Conservation (phyloP, 2,113 vertebrate genomes). For the Orcinus orca region DNA sequence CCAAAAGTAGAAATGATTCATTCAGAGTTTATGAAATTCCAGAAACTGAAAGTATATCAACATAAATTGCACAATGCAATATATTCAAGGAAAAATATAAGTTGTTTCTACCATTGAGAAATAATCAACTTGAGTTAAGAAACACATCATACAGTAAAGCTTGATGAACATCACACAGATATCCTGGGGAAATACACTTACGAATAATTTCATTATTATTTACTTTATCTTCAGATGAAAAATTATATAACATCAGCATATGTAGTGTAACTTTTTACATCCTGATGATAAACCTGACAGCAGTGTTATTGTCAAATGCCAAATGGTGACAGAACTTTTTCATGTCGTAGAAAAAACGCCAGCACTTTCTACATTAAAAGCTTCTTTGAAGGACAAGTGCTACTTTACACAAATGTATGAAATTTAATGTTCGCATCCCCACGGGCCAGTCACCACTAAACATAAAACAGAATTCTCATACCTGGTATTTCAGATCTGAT, state of each 20-base stretch:
- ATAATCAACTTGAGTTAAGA: background rate
- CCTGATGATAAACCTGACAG: background rate
- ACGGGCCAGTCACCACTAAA: background rate
- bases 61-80: background rate
- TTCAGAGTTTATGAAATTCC: background rate
- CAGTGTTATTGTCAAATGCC: background rate
- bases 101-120: background rate
- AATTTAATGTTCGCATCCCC: background rate
- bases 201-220: background rate
- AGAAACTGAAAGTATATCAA: background rate
- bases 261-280: background rate
- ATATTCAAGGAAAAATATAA: background rate
- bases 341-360: background rate
- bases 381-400: background rate
- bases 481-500: conserved; percentile 67
- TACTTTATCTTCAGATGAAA: background rate
- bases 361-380: background rate
- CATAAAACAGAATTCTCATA: background rate
- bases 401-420: background rate
- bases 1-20: background rate
- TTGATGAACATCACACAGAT: background rate
- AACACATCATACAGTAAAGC: background rate
- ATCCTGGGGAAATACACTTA: background rate
- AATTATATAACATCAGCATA: accelerated
- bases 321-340: background rate